Evolutionary conservation across 2,797 vertebrate genomes (phyloP), one percentile per base, ranked within the genome.

Genomic region (Spinus pinus): DNA sequence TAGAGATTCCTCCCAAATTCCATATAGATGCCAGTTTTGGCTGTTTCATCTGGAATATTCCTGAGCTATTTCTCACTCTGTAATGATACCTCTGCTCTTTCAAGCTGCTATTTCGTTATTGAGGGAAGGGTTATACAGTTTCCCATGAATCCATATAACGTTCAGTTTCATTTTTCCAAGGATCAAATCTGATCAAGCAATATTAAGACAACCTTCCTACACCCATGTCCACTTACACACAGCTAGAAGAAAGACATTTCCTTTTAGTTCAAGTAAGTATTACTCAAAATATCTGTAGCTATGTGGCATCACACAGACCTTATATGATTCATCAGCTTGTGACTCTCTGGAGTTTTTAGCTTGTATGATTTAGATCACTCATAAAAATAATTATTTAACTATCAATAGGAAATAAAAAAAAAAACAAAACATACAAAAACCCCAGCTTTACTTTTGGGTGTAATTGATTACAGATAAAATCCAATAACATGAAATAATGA

Each of bases 311-410:
- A 61, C 58, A 33, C 17, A 85, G 51, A 10, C 33, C 30, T 87
- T 58, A 39, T 0, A 17, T 96, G 94, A 95, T 72, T 96, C 87
- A 95, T 86, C 65, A 80, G 24, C 93, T 95, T 95, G 82, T 95
- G 88, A 95, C 83, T 85, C 46, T 70, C 27, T 47, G 22, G 65
- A 71, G 58, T 57, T 83, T 83, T 86, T 88, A 81, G 42, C 65
- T 73, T 81, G 74, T 35, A 9, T 42, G 46, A 67, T 71, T 94
- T 90, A 83, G 30, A 94, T 92, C 82, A 60, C 73, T 83, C 54
- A 71, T 65, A 78, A 92, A 94, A 88, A 31, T 28, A 60, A 41
- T 53, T 84, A 51, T 75, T 93, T 87, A 80, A 67, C 5, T 2
- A 67, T 78, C 51, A 64, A 3, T 71, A 81, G 12, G 30, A 90